Evolutionary conservation across 2,888 invertebrate genomes (phyloP).

Genomic region (Myathropa florea): DNA sequence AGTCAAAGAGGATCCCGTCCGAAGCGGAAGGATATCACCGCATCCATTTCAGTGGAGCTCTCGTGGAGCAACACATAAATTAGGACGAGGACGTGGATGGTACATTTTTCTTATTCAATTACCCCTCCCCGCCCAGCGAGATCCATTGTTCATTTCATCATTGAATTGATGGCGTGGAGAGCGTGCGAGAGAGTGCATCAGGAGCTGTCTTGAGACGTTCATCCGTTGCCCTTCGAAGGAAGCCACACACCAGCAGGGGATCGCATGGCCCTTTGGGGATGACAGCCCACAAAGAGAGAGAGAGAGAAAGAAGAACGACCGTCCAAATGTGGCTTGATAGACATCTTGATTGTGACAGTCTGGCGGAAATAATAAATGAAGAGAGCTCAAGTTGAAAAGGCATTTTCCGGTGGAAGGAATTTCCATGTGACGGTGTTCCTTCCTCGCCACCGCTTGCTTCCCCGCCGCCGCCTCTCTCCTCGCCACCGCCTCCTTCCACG

Average conservation of each 20-base stretch:
- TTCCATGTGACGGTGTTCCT: constrained; percentile 27
- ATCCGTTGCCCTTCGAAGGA: not conserved
- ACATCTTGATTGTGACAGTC: constrained; percentile 62
- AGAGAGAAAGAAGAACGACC: constrained; percentile 1
- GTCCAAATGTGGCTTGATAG: constrained; percentile 52
- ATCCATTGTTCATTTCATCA: not conserved
- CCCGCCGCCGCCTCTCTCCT: not conserved
- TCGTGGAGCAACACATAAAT: not conserved
- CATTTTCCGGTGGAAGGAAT: constrained; percentile 53
- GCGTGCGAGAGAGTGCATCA: not conserved
- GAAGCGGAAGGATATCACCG: not conserved
- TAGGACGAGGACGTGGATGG: not conserved
- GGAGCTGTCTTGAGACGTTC: not conserved
- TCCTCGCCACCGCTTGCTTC: not conserved
- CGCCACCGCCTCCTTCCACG: constrained; percentile 32
- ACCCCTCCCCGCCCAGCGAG: not conserved
- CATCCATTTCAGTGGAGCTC: not conserved
- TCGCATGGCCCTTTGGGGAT: not conserved
- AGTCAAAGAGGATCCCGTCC: not conserved
- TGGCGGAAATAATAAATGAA: constrained; percentile 71
- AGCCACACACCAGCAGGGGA: not conserved
- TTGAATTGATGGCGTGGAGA: not conserved
- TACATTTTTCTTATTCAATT: not conserved
- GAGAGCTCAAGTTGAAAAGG: constrained; percentile 62
- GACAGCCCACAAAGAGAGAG: not conserved